Base-by-base conservation (phyloP, 2,797 vertebrate genomes). In the Masticophis lateralis region DNA sequence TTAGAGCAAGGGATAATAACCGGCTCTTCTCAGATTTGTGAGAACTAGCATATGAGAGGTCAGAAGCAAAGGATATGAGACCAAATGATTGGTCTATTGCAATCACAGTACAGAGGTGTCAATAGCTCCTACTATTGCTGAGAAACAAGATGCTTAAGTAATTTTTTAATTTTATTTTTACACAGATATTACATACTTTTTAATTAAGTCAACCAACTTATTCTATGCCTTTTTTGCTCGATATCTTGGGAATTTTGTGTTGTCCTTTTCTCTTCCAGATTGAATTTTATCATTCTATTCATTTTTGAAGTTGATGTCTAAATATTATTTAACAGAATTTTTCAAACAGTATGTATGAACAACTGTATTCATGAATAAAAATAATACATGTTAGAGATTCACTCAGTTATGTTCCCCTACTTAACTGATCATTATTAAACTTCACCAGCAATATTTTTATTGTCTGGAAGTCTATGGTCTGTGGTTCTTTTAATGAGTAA, bases 291-390 rank as follows among this genome's bases (percentile, higher is more conserved):
- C 32, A 74, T 93, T 83, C 32, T 37, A 74, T 74, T 74, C 32
- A 74, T 20, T 83, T 83, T 83, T 83, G 90, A 59, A 94, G 57
- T 59, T 37, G 74, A 86, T 66, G 57, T 28, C 89, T 57, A 91
- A 61, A 16, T 90, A 63, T 61, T 56, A 83, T 20, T 22, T 32
- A 14, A 61, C 69, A 28, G 1, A 91, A 8, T 2, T 92, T 94
- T 53, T 43, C 55, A 60, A 43, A 53, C 27, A 94, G 10, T 61
- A 55, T 37, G 10, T 61, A 55, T 37, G 13, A 83, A 53, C 55
- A 86, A n/a, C n/a, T 59, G 1, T 86, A 25, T 63, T 27, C 20
- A 63, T 51, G 13, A 22, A 11, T 57, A 22, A 93, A 93, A 93
- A 25, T 79, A 55, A 88, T 51, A 25, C 28, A 86, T 92, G 88